These are phyloP conservation scores for Plectropomus leopardus DNA, from an alignment of 2,113 vertebrate genomes.

Conservation along the genomic window DNA sequence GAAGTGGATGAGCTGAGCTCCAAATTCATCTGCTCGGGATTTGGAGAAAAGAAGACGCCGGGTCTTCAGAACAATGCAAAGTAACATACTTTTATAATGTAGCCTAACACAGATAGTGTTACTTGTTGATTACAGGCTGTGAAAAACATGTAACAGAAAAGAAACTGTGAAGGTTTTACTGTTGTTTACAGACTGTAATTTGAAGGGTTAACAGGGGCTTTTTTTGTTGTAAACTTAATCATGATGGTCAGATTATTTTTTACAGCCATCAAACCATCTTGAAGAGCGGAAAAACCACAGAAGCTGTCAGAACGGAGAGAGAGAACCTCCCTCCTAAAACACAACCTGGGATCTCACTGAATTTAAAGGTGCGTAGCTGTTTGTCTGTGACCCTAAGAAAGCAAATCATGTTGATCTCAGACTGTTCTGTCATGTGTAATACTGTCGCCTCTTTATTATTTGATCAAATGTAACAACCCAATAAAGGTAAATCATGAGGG, in stretches of 20 bases:
- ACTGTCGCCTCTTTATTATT: not conserved
- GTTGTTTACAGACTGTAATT: not conserved
- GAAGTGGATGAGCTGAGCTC: constrained; percentile 83
- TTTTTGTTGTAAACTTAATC: not conserved
- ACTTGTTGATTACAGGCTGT: not conserved
- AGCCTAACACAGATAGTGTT: not conserved
- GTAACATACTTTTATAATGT: constrained; percentile 50
- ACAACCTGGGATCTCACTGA: constrained; percentile 70
- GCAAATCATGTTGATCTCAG: no score
- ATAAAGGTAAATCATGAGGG: not conserved
- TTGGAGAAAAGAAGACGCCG: constrained; percentile 74
- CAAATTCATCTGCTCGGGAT: constrained; percentile 80
- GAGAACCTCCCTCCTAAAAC: constrained; percentile 70
- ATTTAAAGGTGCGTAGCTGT: constrained; percentile 75
- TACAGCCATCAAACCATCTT: constrained; percentile 76
- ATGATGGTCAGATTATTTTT: not conserved
- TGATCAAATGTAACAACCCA: not conserved
- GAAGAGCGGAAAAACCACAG: constrained; percentile 73
- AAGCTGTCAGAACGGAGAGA: constrained; percentile 66
- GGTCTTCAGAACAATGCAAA: constrained; percentile 64
- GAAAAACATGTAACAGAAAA: not conserved
- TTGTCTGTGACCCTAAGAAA: not conserved
- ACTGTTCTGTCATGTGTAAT: not conserved
- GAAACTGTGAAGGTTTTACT: not conserved
- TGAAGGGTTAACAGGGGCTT: not conserved